Conservation (phyloP, 1,140 invertebrate species). For the Idris sp. region DNA sequence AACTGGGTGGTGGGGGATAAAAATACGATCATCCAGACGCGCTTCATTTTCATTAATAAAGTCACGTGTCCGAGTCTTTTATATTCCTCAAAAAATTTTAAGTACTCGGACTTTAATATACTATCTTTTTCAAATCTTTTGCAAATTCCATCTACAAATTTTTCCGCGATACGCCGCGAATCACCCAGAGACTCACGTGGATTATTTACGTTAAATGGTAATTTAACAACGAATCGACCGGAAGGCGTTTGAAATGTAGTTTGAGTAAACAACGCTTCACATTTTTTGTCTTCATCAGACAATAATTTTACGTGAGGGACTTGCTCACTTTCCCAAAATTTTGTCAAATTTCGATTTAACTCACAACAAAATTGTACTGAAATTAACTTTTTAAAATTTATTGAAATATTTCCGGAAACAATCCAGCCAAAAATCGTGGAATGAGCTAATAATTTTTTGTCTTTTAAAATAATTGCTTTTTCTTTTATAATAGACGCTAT, state of each 20-base stretch:
- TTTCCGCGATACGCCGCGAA: conserved; percentile 1
- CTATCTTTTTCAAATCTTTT: conserved; percentile 1
- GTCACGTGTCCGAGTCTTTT: conserved; percentile 13
- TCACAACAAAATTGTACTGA: neutral
- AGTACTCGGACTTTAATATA: conserved; percentile 2
- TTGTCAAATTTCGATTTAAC: neutral
- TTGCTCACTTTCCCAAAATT: conserved; percentile 17
- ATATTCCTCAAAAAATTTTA: conserved; percentile 18
- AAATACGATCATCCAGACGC: conserved; percentile 1
- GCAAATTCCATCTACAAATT: neutral
- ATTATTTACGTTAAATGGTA: conserved; percentile 5
- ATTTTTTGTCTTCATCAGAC: conserved; percentile 4
- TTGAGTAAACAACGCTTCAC: too few relatives aligned
- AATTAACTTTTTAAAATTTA: neutral
- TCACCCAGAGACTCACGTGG: neutral
- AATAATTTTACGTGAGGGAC: neutral
- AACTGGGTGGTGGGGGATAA: conserved; percentile 19
- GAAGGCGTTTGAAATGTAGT: neutral
- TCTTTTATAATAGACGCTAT: neutral
- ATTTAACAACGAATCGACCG: conserved; percentile 8
- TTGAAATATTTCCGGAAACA: conserved; percentile 3
- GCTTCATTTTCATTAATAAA: neutral
- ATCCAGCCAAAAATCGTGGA: conserved; percentile 6
- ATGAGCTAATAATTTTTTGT: conserved; percentile 4
- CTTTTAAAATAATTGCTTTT: neutral